Base-by-base conservation (phyloP, 2,888 invertebrate genomes). In the Rapana venosa region DNA sequence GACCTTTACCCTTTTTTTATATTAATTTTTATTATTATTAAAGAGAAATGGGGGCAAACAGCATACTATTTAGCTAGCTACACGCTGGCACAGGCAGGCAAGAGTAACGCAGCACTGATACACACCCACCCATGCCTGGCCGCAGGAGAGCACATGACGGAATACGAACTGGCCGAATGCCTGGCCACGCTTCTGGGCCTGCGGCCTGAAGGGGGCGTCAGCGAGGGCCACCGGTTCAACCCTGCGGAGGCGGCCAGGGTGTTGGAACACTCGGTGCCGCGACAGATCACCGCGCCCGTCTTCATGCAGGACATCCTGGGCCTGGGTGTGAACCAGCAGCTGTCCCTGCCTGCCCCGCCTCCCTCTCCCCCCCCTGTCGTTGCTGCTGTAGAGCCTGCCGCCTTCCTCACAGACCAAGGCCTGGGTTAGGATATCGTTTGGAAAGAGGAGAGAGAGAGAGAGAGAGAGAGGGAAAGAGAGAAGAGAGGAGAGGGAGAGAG, bases 151-250 rank as follows among this genome's bases (percentile, higher is more conserved):
- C 47, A 47, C 47, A 47, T 47, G 47, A 47, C 47, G 4, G 47
- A 47, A 8, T 47, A 47, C 47, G 47, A 47, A 47, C 47, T 47
- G 47, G 47, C 47, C 47, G 47, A 47, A 58, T 56, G 95, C 90
- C 93, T 96, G 70, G 94, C 95, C 36, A 96, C 96, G 20, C 92
- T 96, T 88, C 93, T 96, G 35, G 95, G 96, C 15, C 95, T 93
- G 91, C 95, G 95, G 84, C 93, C 92, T 1, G 96, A 96, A 87
- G 96, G 96, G 11, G 96, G 96, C n/a, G 95, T 95, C 90, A 94
- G 95, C 87, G 96, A 96, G 91, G 91, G 94, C 87, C 94, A 95
- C 20, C 94, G 94, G n/a, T 94, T 95, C 92, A 94, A 95, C 84
- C 92, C 94, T 0, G 89, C 92, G 4, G 36, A 83, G 35, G 81